Conservation (phyloP, 2,888 invertebrate species). For the Limenitis camilla region DNA sequence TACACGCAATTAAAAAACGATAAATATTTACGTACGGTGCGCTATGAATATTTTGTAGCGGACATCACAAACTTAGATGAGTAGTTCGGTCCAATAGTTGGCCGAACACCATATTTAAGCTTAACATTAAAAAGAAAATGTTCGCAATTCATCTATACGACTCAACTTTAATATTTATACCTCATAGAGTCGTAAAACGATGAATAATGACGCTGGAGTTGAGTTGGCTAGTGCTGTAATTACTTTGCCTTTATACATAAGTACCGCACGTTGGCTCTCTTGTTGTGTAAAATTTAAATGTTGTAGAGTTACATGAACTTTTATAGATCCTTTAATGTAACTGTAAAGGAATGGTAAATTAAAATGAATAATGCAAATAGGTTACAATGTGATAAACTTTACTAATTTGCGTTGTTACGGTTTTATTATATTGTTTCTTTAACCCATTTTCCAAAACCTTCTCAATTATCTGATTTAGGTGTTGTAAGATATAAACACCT, state of each 20-base stretch:
- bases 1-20: constrained; percentile 64
- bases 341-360: constrained; percentile 6
- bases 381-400: background rate
- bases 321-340: constrained; percentile 31
- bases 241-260: constrained; percentile 66
- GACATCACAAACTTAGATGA: constrained; percentile 45
- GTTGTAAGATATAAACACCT: too few relatives aligned
- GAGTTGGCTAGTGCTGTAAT: constrained; percentile 71
- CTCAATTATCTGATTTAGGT: too few relatives aligned
- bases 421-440: too few relatives aligned
- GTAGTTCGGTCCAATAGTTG: constrained; percentile 46
- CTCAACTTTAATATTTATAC: constrained; percentile 73
- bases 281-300: constrained; percentile 65
- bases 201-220: constrained; percentile 72
- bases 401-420: too few relatives aligned
- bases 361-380: background rate
- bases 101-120: constrained; percentile 66
- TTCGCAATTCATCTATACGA: constrained; percentile 73
- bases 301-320: constrained; percentile 53
- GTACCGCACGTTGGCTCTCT: constrained; percentile 55
- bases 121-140: constrained; percentile 73
- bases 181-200: constrained; percentile 73
- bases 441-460: too few relatives aligned
- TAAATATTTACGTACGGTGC: constrained; percentile 49
- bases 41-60: constrained; percentile 53